These are phyloP conservation scores for Puntigrus tetrazona DNA, from an alignment of 2,113 vertebrate species.

Conservation along the genomic window DNA sequence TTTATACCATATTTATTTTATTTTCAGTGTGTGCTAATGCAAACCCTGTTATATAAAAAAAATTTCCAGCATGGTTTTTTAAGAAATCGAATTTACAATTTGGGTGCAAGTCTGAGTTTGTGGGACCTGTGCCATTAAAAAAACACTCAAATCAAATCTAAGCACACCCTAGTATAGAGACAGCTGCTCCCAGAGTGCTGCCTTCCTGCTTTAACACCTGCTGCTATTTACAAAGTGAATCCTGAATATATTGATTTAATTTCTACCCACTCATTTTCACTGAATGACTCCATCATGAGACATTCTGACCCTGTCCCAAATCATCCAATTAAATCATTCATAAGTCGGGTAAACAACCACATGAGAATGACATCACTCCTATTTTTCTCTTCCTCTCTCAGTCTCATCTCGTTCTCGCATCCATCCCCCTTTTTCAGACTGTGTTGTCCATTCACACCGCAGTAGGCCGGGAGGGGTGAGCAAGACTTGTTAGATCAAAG, in stretches of 20 bases:
- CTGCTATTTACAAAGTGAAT: background rate
- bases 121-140: background rate
- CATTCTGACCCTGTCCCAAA: background rate
- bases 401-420: background rate
- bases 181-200: background rate
- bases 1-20: background rate
- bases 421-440: background rate
- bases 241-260: background rate
- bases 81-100: background rate
- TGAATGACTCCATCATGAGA: constrained; percentile 6
- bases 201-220: background rate
- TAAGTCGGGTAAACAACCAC: constrained; percentile 2
- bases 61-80: background rate
- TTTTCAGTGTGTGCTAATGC: background rate
- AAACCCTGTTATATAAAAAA: background rate
- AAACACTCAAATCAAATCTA: background rate
- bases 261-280: no score
- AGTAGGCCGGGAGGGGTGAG: background rate
- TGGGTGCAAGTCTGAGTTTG: background rate
- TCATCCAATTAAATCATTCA: constrained; percentile 13
- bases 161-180: background rate
- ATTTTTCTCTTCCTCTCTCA: constrained; percentile 3
- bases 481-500: constrained; percentile 20
- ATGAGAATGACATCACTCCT: constrained; percentile 33
- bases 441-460: constrained; percentile 30